Evolutionary conservation across 1,140 invertebrate species (phyloP).

Genomic region (Papilio xuthus): DNA sequence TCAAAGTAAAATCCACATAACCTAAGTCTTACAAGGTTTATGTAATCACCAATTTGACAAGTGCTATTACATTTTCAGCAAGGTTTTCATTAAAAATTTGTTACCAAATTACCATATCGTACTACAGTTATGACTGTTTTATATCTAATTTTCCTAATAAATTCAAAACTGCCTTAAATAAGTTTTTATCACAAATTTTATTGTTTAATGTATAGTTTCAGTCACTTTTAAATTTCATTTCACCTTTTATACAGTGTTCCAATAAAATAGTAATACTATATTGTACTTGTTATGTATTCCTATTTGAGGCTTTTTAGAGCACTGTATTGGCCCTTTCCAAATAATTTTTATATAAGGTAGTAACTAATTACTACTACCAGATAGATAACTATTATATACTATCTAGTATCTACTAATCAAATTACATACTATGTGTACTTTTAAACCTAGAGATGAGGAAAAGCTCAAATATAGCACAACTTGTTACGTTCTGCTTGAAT

Average conservation of each 20-base stretch:
- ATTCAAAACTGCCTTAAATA: too few relatives aligned
- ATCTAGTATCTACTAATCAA: background rate
- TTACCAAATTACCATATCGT: background rate
- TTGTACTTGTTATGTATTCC: too few relatives aligned
- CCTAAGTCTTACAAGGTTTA: constrained; percentile 71
- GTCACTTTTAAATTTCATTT: too few relatives aligned
- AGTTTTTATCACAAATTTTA: too few relatives aligned
- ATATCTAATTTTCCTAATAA: too few relatives aligned
- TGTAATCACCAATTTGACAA: constrained; percentile 77
- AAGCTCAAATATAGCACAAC: too few relatives aligned
- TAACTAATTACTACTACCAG: background rate
- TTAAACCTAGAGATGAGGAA: background rate
- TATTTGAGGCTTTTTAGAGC: background rate
- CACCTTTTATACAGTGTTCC: too few relatives aligned
- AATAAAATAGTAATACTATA: too few relatives aligned
- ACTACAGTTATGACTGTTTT: background rate
- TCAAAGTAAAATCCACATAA: constrained; percentile 44
- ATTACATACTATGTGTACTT: background rate
- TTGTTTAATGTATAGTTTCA: too few relatives aligned
- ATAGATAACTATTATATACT: background rate
- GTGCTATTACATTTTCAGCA: constrained; percentile 37
- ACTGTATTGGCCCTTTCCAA: background rate
- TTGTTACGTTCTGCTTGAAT: too few relatives aligned
- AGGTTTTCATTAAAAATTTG: constrained; percentile 11
- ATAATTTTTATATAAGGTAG: background rate